Conservation (phyloP, 2,113 vertebrate genomes). For the Phylloscopus trochiloides region DNA sequence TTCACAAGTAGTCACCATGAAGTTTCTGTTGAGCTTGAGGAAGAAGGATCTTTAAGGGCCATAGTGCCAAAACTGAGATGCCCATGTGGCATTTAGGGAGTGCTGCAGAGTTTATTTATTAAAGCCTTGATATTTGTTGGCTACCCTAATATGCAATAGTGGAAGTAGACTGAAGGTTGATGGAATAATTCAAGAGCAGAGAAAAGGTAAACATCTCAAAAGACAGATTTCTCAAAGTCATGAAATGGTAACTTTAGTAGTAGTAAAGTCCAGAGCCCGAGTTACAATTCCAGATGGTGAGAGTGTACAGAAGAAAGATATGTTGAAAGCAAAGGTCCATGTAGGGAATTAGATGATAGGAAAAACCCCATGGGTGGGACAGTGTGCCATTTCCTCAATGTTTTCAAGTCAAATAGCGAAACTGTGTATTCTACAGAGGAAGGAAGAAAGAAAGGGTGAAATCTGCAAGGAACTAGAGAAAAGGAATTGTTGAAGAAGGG, state of each 20-base stretch:
- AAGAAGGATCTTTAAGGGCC: not conserved
- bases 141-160: not conserved
- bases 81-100: not conserved
- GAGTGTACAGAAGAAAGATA: not conserved
- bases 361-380: not conserved
- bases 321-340: not conserved
- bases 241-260: not conserved
- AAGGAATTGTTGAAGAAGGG: not conserved
- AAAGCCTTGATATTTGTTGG: not conserved
- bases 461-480: not conserved
- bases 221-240: not conserved
- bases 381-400: not conserved
- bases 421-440: not conserved
- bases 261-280: not conserved
- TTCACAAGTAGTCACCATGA: not conserved
- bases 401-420: not conserved
- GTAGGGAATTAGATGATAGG: not conserved
- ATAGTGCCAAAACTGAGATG: not conserved
- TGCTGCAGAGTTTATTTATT: not conserved
- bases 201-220: not conserved
- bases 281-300: not conserved
- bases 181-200: not conserved
- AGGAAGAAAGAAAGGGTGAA: not conserved
- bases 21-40: not conserved
- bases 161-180: not conserved